A percentile compares a stretch with the other conserved stretches of the same genome.
Evolutionary conservation across 2,113 vertebrate species (phyloP).

Genomic region (Hyla sarda): DNA sequence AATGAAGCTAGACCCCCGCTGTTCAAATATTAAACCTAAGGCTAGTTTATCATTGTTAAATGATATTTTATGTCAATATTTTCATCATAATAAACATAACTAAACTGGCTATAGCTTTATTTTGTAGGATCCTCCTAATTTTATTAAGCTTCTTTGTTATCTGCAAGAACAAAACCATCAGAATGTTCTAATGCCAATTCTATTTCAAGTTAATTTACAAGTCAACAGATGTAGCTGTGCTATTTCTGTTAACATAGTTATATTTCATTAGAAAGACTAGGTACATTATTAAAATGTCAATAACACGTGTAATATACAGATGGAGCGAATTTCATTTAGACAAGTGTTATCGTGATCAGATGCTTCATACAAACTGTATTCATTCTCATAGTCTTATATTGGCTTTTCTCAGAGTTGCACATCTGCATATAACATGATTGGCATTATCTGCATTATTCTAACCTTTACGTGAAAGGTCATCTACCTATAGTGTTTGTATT

Average conservation of each 20-base stretch:
- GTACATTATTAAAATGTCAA: slow-evolving; percentile 1
- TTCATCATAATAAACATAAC: background rate
- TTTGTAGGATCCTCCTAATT: background rate
- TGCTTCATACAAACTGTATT: background rate
- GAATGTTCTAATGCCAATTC: background rate
- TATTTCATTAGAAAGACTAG: background rate
- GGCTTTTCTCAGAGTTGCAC: background rate
- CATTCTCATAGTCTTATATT: background rate
- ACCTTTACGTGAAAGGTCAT: too few relatives aligned
- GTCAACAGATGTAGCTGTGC: background rate
- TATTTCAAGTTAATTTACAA: background rate
- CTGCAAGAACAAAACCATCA: background rate
- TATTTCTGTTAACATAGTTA: background rate
- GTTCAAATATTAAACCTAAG: too few relatives aligned
- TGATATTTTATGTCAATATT: background rate
- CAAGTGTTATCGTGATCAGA: background rate
- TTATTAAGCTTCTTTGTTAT: background rate
- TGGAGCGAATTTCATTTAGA: slow-evolving; percentile 1
- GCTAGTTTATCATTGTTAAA: too few relatives aligned
- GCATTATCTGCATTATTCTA: background rate
- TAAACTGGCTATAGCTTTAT: background rate
- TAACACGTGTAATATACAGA: background rate
- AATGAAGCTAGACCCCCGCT: too few relatives aligned
- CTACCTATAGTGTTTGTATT: too few relatives aligned
- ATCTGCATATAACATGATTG: background rate